phyloP scores from a whole-genome alignment of 2,797 vertebrate species.

The Microchirus variegatus region DNA sequence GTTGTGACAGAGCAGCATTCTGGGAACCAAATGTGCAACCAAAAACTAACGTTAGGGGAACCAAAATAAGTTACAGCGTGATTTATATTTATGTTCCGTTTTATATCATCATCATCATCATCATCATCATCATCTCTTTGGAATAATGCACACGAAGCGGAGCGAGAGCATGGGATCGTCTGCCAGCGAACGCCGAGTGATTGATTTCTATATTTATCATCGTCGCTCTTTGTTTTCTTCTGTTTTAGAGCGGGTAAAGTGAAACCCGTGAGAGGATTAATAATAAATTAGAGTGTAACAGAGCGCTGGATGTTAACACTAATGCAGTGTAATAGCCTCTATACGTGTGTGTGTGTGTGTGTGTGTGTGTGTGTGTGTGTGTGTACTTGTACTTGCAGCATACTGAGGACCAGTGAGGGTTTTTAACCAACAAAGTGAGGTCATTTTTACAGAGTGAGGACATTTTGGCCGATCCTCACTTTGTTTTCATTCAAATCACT shows the following conservation, averaged over 20 bases:
- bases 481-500: too few relatives aligned
- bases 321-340: slow-evolving; percentile 30
- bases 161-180: slow-evolving; percentile 46
- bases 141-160: not conserved
- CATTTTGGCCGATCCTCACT: too few relatives aligned
- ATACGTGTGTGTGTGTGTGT: not conserved
- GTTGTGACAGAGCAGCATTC: too few relatives aligned
- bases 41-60: too few relatives aligned
- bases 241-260: slow-evolving; percentile 39
- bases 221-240: slow-evolving; percentile 23
- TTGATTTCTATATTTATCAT: slow-evolving; percentile 33
- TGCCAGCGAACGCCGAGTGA: slow-evolving; percentile 48
- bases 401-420: too few relatives aligned
- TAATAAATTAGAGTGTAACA: slow-evolving; percentile 39
- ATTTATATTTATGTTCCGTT: slow-evolving; percentile 14
- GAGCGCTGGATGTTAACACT: slow-evolving; percentile 23
- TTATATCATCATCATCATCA: not conserved
- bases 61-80: too few relatives aligned
- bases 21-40: too few relatives aligned
- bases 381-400: too few relatives aligned
- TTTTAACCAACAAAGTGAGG: too few relatives aligned
- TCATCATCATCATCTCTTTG: slow-evolving; percentile 13
- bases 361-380: too few relatives aligned
- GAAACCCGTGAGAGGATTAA: slow-evolving; percentile 37
- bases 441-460: too few relatives aligned